A percentile compares a stretch with the other conserved stretches of the same genome.
Conservation (phyloP, 2,888 invertebrate species). For the Baccha elongata region DNA sequence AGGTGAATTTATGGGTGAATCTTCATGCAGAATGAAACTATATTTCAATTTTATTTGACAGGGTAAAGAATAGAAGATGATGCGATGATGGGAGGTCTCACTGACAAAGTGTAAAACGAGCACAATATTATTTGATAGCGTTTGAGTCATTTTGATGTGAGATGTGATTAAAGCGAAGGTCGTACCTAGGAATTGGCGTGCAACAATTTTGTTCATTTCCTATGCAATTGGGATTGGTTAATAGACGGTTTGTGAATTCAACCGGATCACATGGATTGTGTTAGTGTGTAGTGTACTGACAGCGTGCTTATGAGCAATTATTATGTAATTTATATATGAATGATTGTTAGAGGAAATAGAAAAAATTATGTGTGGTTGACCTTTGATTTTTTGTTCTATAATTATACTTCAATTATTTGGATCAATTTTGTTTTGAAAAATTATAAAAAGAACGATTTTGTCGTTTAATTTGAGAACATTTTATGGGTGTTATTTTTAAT, state of each 20-base stretch:
- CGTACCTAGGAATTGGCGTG: slow-evolving; percentile 56
- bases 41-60: neutral
- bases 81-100: slow-evolving; percentile 44
- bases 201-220: slow-evolving; percentile 49
- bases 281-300: neutral
- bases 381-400: slow-evolving; percentile 7
- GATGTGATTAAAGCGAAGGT: slow-evolving; percentile 56
- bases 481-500: too few relatives aligned
- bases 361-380: neutral
- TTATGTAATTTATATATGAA: slow-evolving; percentile 12
- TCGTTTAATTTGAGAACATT: too few relatives aligned
- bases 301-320: slow-evolving; percentile 9
- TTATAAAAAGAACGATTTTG: too few relatives aligned
- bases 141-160: slow-evolving; percentile 42
- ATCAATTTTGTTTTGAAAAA: too few relatives aligned
- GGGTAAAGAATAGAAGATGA: neutral
- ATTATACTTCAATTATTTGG: too few relatives aligned
- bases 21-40: slow-evolving; percentile 33
- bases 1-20: slow-evolving; percentile 56
- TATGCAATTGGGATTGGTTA: slow-evolving; percentile 1
- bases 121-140: slow-evolving; percentile 7
- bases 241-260: slow-evolving; percentile 53
- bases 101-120: slow-evolving; percentile 8
- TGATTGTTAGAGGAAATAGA: neutral
- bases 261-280: slow-evolving; percentile 23